Evolutionary conservation across 2,888 invertebrate genomes (phyloP).

Genomic region (Buathra laborator): DNA sequence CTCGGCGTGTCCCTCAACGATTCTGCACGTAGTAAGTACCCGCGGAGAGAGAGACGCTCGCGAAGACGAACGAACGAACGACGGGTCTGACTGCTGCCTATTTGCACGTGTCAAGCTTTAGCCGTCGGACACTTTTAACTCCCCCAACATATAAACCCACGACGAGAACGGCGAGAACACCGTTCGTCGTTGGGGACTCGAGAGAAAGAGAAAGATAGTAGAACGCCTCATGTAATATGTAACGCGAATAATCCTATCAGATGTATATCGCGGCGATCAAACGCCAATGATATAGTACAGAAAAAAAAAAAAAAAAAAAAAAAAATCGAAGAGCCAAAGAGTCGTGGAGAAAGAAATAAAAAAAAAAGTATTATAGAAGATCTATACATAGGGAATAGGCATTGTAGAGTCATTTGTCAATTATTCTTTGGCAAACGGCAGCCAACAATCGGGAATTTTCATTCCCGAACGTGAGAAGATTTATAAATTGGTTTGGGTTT

Average conservation of each 20-base stretch:
- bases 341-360: neutral
- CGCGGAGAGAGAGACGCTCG: conserved; percentile 19
- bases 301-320: conserved; percentile 32
- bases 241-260: conserved; percentile 68
- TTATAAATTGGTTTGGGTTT: neutral
- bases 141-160: neutral
- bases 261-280: conserved; percentile 67
- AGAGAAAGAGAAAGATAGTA: neutral
- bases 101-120: conserved; percentile 61
- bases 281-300: conserved; percentile 54
- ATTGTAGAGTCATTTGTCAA: conserved; percentile 54
- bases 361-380: neutral
- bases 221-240: conserved; percentile 67
- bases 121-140: conserved; percentile 20
- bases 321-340: no score
- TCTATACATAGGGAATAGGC: conserved; percentile 12
- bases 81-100: conserved; percentile 16
- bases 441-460: conserved; percentile 50
- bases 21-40: conserved; percentile 63
- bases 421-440: conserved; percentile 55
- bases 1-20: conserved; percentile 65
- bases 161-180: neutral
- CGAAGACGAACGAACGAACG: conserved; percentile 45
- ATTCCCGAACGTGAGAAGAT: conserved; percentile 49
- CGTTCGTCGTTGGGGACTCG: neutral